These are phyloP conservation scores for Galleria mellonella DNA, from an alignment of 1,140 invertebrate species.

Conservation along the genomic window DNA sequence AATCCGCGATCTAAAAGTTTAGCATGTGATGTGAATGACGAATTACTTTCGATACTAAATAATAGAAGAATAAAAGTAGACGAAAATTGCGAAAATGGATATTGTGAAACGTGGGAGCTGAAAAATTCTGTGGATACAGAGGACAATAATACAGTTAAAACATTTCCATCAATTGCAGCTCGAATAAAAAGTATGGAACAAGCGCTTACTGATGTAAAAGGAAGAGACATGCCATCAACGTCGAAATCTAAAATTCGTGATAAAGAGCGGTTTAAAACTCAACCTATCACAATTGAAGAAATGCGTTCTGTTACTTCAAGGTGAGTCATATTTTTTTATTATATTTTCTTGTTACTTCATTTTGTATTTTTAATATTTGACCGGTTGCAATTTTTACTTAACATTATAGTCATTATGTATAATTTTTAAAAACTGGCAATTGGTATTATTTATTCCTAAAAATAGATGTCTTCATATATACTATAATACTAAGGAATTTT, in stretches of 20 bases:
- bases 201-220: constrained; percentile 51
- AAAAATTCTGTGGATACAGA: constrained; percentile 19
- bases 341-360: no score
- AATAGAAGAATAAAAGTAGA: constrained; percentile 63
- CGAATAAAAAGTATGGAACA: constrained; percentile 70
- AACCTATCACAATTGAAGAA: constrained; percentile 80
- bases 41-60: constrained; percentile 65
- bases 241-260: constrained; percentile 67
- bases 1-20: constrained; percentile 65
- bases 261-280: constrained; percentile 77
- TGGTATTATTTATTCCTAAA: not conserved
- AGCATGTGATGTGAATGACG: constrained; percentile 65
- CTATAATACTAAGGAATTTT: not conserved
- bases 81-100: constrained; percentile 52
- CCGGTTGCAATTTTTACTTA: no score
- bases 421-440: not conserved
- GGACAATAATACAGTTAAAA: constrained; percentile 30
- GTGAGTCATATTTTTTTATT: constrained; percentile 42
- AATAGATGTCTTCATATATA: not conserved
- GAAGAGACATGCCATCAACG: constrained; percentile 40
- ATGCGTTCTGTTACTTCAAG: constrained; percentile 72
- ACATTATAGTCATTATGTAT: no score
- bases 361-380: no score
- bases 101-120: constrained; percentile 29
- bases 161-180: constrained; percentile 69